Percentiles rank a stretch among this genome's conserved stretches.
phyloP scores from a whole-genome alignment of 2,888 invertebrate species.

The Biston stratarius region DNA sequence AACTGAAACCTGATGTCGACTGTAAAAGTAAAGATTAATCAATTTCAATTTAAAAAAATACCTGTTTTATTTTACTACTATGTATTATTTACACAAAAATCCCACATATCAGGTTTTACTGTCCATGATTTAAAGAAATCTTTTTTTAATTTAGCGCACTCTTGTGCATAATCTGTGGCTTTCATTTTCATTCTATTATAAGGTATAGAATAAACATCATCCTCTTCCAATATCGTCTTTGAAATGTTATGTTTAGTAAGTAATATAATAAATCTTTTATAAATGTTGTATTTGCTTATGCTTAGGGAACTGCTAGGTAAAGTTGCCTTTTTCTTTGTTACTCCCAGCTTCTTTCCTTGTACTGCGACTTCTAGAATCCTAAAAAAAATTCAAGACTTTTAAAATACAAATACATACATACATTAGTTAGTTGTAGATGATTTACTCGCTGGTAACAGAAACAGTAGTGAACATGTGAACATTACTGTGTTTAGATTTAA shows the following conservation, averaged over 20 bases:
- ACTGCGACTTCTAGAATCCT: constrained; percentile 91
- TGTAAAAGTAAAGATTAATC: not conserved
- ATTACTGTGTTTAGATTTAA: no score
- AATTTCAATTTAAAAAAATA: constrained; percentile 4
- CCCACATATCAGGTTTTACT: constrained; percentile 82
- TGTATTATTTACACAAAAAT: constrained; percentile 60
- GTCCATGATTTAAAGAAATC: constrained; percentile 86
- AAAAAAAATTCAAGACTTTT: constrained; percentile 51
- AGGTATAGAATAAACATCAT: constrained; percentile 52
- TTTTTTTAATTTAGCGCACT: constrained; percentile 78
- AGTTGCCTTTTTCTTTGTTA: constrained; percentile 88
- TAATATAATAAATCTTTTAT: constrained; percentile 76
- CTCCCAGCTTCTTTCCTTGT: constrained; percentile 92
- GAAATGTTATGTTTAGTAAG: constrained; percentile 61
- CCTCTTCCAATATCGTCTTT: constrained; percentile 51
- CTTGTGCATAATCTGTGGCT: constrained; percentile 56
- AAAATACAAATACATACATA: no score
- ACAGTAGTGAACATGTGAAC: no score
- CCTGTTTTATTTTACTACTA: constrained; percentile 23
- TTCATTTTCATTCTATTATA: constrained; percentile 76
- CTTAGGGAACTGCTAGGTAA: constrained; percentile 74
- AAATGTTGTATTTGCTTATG: constrained; percentile 85
- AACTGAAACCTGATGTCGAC: not conserved
- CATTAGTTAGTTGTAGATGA: no score
- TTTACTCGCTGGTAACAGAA: no score